Conservation (phyloP, 2,888 invertebrate species). For the Polymixis flavicincta region DNA sequence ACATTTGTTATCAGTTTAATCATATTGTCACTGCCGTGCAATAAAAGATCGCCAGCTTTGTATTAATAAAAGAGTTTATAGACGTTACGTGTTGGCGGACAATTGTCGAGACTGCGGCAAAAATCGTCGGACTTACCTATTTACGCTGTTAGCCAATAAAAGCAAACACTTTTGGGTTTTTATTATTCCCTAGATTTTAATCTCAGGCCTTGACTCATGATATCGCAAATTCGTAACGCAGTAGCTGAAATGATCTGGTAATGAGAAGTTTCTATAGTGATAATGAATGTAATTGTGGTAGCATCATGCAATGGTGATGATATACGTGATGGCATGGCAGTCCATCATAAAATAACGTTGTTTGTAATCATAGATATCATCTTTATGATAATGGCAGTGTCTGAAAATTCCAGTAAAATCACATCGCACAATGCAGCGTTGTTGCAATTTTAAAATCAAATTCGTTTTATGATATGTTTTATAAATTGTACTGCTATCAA, state of each 20-base stretch:
- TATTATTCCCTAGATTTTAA: conserved; percentile 21
- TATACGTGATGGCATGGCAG: conserved; percentile 42
- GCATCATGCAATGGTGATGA: conserved; percentile 58
- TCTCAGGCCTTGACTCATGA: conserved; percentile 27
- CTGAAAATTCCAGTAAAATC: conserved; percentile 13
- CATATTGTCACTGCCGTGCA: conserved; percentile 26
- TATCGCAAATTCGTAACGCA: conserved; percentile 28
- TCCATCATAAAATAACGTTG: conserved; percentile 29
- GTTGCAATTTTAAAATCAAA: conserved; percentile 14
- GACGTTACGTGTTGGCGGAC: conserved; percentile 30
- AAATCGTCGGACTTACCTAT: conserved; percentile 15
- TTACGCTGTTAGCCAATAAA: conserved; percentile 13
- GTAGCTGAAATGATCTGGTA: conserved; percentile 50
- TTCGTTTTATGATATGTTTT: conserved; percentile 14
- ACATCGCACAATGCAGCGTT: conserved; percentile 1
- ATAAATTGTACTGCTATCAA: background rate
- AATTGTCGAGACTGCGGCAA: conserved; percentile 33
- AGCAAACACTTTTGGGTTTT: conserved; percentile 26
- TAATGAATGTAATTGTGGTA: conserved; percentile 42
- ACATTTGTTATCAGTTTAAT: conserved; percentile 54
- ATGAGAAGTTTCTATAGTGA: conserved; percentile 51
- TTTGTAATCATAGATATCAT: conserved; percentile 36
- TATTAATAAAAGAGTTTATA: conserved; percentile 44
- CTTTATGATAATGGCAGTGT: conserved; percentile 9
- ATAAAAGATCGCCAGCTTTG: conserved; percentile 36